Percentiles rank a stretch among this genome's conserved stretches.
Conservation (phyloP, 2,797 vertebrate species). For the Kryptolebias ocellatus region DNA sequence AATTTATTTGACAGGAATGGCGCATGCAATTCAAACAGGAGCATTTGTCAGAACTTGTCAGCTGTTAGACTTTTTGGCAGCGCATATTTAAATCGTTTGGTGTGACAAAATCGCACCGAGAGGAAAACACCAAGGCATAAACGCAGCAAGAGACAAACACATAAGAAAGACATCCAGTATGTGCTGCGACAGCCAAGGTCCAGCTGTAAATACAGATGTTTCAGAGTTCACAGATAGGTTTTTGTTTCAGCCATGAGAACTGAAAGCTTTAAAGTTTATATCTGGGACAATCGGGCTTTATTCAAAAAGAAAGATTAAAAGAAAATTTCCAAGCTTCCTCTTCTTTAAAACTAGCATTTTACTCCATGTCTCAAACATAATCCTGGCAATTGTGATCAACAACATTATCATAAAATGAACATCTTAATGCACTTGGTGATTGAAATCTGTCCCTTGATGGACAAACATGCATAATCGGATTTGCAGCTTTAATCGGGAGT, state of each 20-base stretch:
- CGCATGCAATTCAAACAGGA: too few species aligned
- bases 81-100: background rate
- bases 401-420: background rate
- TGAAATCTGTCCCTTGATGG: background rate
- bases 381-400: background rate
- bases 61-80: too few species aligned
- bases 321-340: too few species aligned
- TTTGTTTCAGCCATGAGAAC: slow-evolving; percentile 5
- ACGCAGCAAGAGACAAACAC: too few species aligned
- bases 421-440: background rate
- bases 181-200: too few species aligned
- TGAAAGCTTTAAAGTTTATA: slow-evolving; percentile 4
- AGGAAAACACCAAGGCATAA: too few species aligned
- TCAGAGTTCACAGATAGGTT: slow-evolving; percentile 2
- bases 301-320: slow-evolving; percentile 4
- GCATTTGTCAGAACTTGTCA: too few species aligned
- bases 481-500: background rate
- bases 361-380: background rate
- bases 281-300: background rate
- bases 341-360: background rate
- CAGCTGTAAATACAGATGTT: background rate
- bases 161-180: too few species aligned
- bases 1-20: background rate
- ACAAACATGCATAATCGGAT: background rate
- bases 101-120: too few species aligned